These are phyloP conservation scores for Lophura nycthemera DNA, from an alignment of 2,113 vertebrate genomes.

Conservation along the genomic window DNA sequence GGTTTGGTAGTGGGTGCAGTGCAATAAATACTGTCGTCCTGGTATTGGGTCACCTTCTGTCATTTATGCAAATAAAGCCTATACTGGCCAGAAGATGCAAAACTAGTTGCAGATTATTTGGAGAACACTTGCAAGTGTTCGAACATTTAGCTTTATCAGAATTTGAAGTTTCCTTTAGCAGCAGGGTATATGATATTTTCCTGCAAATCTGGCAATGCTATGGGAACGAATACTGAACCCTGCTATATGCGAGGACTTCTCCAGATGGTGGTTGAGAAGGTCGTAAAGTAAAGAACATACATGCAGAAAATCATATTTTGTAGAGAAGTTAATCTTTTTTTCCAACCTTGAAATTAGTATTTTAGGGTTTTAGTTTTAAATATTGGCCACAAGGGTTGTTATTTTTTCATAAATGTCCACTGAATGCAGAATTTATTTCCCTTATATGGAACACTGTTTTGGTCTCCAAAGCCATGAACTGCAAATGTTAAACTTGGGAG, in stretches of 20 bases:
- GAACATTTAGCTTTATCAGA: neutral
- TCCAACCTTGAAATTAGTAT: neutral
- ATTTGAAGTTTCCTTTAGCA: neutral
- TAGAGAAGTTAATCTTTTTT: neutral
- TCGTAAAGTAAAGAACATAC: neutral
- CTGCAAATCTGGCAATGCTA: neutral
- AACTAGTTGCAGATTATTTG: neutral
- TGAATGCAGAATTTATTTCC: neutral
- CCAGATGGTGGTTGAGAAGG: neutral
- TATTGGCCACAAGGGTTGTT: rapidly evolving
- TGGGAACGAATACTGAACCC: neutral
- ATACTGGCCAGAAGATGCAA: neutral
- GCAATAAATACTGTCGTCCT: neutral
- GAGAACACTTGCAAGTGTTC: constrained; percentile 11
- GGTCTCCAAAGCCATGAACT: neutral
- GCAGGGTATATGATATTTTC: neutral
- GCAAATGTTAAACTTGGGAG: neutral
- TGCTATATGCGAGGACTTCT: neutral
- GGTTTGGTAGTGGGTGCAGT: neutral
- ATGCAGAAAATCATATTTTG: neutral
- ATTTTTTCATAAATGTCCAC: neutral
- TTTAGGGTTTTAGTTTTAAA: neutral
- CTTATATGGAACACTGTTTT: neutral
- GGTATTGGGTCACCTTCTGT: constrained; percentile 14
- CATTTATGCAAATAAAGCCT: constrained; percentile 11